phyloP scores from a whole-genome alignment of 2,113 vertebrate species.

The Mormyrus iriodes region DNA sequence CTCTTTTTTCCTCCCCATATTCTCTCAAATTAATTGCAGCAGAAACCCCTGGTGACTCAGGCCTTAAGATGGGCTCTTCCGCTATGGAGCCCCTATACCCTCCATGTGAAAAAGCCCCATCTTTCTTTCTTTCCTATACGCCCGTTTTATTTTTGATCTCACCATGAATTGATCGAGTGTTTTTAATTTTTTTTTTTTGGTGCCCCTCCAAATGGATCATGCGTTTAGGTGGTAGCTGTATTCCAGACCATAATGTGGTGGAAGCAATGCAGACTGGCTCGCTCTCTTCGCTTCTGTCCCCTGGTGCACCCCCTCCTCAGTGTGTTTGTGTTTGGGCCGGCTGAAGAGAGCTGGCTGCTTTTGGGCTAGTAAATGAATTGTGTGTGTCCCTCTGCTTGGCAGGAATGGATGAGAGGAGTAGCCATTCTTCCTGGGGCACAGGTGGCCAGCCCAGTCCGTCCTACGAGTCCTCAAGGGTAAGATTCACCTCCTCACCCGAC shows the following conservation, averaged over 20 bases:
- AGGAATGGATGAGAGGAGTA: constrained; percentile 93
- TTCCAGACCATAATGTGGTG: not conserved
- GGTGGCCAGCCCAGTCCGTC: constrained; percentile 87
- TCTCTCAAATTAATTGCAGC: constrained; percentile 16
- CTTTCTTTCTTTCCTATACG: not conserved
- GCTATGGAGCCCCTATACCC: not conserved
- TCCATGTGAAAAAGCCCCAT: not conserved
- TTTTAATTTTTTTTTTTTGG: not conserved
- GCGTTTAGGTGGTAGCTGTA: not conserved
- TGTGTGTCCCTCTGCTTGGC: constrained; percentile 51
- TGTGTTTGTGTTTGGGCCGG: constrained; percentile 15
- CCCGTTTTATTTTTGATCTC: not conserved
- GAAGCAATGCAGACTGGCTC: not conserved
- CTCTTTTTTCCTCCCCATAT: not conserved
- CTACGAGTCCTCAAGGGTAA: constrained; percentile 91
- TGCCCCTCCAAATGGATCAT: not conserved
- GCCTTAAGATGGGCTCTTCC: constrained; percentile 13
- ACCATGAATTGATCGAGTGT: not conserved
- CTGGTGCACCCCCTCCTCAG: not conserved
- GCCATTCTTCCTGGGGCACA: constrained; percentile 82
- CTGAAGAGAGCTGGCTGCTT: not conserved
- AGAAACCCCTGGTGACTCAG: not conserved
- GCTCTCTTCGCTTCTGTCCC: not conserved
- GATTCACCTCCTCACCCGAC: constrained; percentile 41
- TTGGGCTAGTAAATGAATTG: constrained; percentile 41